These are phyloP conservation scores for Tokudaia tokunoshimensis DNA, from an alignment of 2,797 vertebrate genomes.

Conservation along the genomic window DNA sequence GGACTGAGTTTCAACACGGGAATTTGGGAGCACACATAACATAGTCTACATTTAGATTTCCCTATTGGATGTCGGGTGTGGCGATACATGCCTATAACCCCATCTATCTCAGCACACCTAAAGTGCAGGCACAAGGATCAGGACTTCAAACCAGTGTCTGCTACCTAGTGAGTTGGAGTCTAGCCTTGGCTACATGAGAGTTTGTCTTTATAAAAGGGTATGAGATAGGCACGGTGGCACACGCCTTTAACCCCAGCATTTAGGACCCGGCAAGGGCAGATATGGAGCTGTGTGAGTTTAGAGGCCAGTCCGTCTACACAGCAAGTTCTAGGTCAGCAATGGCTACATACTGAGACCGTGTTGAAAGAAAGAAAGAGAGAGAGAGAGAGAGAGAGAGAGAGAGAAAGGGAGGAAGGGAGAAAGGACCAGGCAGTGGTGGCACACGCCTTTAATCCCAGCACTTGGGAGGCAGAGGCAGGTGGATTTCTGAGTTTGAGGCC, in stretches of 20 bases:
- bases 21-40: background rate
- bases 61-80: background rate
- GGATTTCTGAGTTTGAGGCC: too few species aligned
- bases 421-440: too few species aligned
- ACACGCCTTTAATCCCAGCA: too few species aligned
- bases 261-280: background rate
- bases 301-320: background rate
- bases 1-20: background rate
- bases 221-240: background rate
- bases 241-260: background rate
- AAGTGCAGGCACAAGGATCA: background rate
- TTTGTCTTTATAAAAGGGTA: background rate
- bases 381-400: rapidly evolving
- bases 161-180: background rate
- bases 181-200: background rate
- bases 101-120: background rate
- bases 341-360: background rate
- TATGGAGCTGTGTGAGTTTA: background rate
- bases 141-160: background rate
- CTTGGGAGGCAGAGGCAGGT: too few species aligned
- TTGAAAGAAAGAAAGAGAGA: background rate
- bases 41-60: background rate
- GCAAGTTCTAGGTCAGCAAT: background rate
- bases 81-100: background rate
- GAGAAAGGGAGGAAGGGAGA: background rate